Base-by-base conservation (phyloP, 2,888 invertebrate genomes). In the Geotrupes spiniger region DNA sequence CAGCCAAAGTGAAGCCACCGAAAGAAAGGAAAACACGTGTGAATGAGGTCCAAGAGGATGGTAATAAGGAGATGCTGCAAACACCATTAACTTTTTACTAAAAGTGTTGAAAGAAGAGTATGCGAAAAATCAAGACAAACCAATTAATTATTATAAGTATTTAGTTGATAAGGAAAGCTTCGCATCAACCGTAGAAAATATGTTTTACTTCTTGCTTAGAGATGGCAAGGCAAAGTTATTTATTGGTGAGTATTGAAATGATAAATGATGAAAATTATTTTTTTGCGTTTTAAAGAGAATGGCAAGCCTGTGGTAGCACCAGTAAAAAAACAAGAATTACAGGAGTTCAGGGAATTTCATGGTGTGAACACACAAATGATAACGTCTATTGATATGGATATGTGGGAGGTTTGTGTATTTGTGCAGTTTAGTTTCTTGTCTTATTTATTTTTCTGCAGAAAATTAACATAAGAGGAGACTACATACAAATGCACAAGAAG, bases 141-240 rank as follows among this genome's bases (percentile, higher is more conserved):
- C 81, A 0, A 68, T 84, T 2, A 76, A 77, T 57, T 84, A 82
- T 65, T 83, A 79, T 68, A 73, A 78, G 59, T 65, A 79, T 8
- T 77, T 82, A 11, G 63, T 84, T 48, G 78, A 85, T 65, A 83
- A 83, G 0, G 61, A 63, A 21, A 76, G 78, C 68, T 85, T 82
- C 73, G 71, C 77, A 1, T 71, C 73, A 42, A 81, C 82, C 17
- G 74, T 85, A 1, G 82, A 84, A 72, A 84, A 85, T 61, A 75
- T 83, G 31, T 79, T 84, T 69, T 76, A 83, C 58, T 72, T 84
- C 69, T 72, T 84, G 2, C 74, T 79, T 0, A 67, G 79, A 39
- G 83, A 84, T 60, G 81, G 80, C 0, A 66, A 71, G 47, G 66
- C 82, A 1, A 65, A 72, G 36, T 65, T 84, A 4, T 61, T 71